Evolutionary conservation across 2,888 invertebrate genomes (phyloP).

Genomic region (Tenthredo notha): DNA sequence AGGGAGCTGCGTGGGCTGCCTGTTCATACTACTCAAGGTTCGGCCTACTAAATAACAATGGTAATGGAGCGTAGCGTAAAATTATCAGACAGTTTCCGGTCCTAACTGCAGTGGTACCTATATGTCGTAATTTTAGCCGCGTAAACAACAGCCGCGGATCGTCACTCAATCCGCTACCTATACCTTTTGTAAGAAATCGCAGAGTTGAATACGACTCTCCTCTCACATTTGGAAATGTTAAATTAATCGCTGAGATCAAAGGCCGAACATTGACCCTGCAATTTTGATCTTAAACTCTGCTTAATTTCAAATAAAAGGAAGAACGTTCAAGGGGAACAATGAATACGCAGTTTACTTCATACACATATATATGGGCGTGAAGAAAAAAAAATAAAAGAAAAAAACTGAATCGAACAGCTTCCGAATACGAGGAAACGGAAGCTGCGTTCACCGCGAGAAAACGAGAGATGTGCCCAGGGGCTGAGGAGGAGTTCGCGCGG

Average conservation of each 20-base stretch:
- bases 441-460: neutral
- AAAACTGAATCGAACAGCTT: neutral
- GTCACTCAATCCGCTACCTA: neutral
- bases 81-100: slow-evolving; percentile 45
- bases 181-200: neutral
- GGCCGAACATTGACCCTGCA: neutral
- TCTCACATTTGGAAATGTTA: neutral
- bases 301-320: neutral
- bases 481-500: slow-evolving; percentile 32
- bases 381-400: no score
- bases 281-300: neutral
- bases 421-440: neutral
- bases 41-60: slow-evolving; percentile 66
- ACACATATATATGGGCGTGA: neutral
- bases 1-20: slow-evolving; percentile 48
- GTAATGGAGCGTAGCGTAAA: slow-evolving; percentile 66
- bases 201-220: neutral
- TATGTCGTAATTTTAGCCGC: slow-evolving; percentile 26
- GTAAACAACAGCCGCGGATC: slow-evolving; percentile 29
- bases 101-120: slow-evolving; percentile 11
- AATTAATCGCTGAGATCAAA: neutral
- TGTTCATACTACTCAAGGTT: slow-evolving; percentile 20
- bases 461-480: slow-evolving; percentile 28
- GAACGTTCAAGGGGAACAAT: neutral
- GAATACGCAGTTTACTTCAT: neutral